These are phyloP conservation scores for Apeira syringaria DNA, from an alignment of 2,888 invertebrate species.

Conservation along the genomic window DNA sequence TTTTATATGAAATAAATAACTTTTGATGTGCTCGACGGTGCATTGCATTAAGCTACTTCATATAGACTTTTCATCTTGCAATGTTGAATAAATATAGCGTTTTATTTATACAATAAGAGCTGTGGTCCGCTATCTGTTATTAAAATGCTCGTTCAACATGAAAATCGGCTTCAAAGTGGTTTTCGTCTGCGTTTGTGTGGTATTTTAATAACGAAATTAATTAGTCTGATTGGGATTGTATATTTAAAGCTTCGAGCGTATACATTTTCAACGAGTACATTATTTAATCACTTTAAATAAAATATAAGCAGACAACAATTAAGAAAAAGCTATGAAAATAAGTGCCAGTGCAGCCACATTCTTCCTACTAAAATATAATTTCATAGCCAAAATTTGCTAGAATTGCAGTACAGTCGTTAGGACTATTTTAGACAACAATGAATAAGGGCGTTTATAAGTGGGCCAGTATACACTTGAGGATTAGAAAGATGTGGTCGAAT, in stretches of 20 bases:
- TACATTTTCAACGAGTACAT: too few species aligned
- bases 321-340: too few species aligned
- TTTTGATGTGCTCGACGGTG: constrained; percentile 36
- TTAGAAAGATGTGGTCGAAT: too few species aligned
- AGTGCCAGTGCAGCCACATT: too few species aligned
- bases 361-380: too few species aligned
- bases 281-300: too few species aligned
- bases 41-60: constrained; percentile 40
- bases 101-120: constrained; percentile 48
- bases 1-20: constrained; percentile 64
- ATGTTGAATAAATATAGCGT: constrained; percentile 59
- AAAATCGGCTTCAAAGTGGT: constrained; percentile 37
- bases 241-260: constrained; percentile 18
- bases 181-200: constrained; percentile 25
- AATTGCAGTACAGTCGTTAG: too few species aligned
- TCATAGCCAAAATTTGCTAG: too few species aligned
- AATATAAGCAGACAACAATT: too few species aligned
- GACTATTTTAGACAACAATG: too few species aligned
- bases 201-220: constrained; percentile 36
- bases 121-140: constrained; percentile 52
- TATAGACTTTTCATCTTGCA: constrained; percentile 45
- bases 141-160: constrained; percentile 50
- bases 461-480: too few species aligned
- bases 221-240: constrained; percentile 34
- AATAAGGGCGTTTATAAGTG: too few species aligned